Conservation (phyloP, 2,797 vertebrate species). For the Lepidocolaptes lacrymiger region DNA sequence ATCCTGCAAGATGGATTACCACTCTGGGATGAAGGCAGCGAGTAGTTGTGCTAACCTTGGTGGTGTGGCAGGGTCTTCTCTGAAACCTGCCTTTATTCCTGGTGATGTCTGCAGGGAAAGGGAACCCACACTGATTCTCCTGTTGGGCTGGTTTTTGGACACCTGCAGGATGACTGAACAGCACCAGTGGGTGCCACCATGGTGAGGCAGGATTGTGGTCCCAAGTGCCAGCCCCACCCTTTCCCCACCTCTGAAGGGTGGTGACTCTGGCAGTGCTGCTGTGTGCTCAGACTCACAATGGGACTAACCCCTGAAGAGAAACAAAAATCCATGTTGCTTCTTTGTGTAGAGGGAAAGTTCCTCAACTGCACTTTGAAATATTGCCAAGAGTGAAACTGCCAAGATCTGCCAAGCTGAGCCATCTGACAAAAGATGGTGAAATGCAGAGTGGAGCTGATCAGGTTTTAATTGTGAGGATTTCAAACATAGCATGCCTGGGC, state of each 20-base stretch:
- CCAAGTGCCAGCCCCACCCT: neutral
- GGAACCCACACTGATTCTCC: neutral
- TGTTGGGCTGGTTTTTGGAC: neutral
- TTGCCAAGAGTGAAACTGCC: neutral
- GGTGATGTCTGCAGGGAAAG: neutral
- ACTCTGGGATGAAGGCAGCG: neutral
- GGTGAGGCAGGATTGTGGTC: neutral
- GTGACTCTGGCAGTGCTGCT: neutral
- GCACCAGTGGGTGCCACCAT: neutral
- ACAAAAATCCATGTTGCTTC: neutral
- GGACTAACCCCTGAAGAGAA: neutral
- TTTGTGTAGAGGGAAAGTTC: neutral
- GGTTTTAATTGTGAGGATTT: neutral
- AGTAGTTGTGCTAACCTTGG: neutral
- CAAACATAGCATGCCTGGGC: neutral
- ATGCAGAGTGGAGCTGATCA: neutral
- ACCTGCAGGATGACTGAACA: neutral
- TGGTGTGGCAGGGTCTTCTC: neutral
- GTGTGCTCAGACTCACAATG: neutral
- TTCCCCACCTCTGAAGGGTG: neutral
- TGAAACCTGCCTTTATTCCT: neutral
- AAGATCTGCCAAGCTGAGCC: neutral
- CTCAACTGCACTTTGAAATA: neutral
- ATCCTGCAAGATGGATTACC: neutral
- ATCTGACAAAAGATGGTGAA: neutral